Evolutionary conservation across 2,888 invertebrate species (phyloP).

Genomic region (Pristionchus maxplancki): DNA sequence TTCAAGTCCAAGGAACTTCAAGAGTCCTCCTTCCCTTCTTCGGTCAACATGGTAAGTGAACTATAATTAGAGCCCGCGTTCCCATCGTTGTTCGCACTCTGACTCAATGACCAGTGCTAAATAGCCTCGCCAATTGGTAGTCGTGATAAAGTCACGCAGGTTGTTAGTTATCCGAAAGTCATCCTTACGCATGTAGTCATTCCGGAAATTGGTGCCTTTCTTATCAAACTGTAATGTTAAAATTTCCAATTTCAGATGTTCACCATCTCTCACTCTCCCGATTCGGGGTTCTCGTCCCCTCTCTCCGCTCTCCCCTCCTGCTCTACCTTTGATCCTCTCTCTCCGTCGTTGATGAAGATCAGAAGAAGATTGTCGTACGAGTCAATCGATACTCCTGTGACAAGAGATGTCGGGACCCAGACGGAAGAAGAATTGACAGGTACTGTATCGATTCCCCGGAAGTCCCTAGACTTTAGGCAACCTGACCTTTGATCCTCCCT

Average conservation of each 20-base stretch:
- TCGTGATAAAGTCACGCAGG: not conserved
- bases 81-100: constrained; percentile 6
- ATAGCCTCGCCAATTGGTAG: not conserved
- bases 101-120: not conserved
- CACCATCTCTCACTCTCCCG: not conserved
- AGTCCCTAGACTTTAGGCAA: not conserved
- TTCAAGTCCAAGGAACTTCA: not conserved
- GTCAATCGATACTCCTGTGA: not conserved
- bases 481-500: not conserved
- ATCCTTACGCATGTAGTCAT: too few relatives aligned
- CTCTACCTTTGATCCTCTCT: not conserved
- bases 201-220: not conserved
- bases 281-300: constrained; percentile 27
- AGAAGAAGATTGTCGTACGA: constrained; percentile 23
- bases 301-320: constrained; percentile 2
- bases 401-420: constrained; percentile 20
- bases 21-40: not conserved
- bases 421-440: not conserved
- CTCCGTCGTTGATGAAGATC: not conserved
- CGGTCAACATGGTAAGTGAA: not conserved
- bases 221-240: not conserved
- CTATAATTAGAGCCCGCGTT: not conserved
- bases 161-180: not conserved
- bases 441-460: not conserved
- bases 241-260: constrained; percentile 4